phyloP scores from a whole-genome alignment of 2,888 invertebrate species.

The Sphecodes monilicornis region DNA sequence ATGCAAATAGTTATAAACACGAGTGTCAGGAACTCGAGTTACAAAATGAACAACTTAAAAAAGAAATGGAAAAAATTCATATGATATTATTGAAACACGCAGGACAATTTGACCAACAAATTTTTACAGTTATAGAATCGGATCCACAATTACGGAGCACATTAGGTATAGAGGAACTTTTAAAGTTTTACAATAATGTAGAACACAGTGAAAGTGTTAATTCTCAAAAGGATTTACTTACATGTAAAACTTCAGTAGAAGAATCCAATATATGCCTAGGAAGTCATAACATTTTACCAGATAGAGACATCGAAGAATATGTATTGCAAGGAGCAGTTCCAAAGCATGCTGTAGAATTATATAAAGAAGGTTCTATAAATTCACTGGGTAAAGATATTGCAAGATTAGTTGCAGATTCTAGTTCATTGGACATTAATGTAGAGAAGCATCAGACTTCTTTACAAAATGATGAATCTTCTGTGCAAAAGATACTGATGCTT shows the following conservation, averaged over 20 bases:
- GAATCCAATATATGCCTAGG: conserved; percentile 60
- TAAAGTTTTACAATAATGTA: conserved; percentile 78
- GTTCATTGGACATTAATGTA: conserved; percentile 66
- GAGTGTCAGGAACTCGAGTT: conserved; percentile 92
- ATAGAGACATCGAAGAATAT: conserved; percentile 86
- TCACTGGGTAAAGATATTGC: conserved; percentile 79
- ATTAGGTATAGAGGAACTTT: conserved; percentile 77
- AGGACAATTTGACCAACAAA: conserved; percentile 88
- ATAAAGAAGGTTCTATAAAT: conserved; percentile 81
- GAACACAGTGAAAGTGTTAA: conserved; percentile 68
- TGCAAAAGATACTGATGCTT: conserved; percentile 88
- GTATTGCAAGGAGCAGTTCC: conserved; percentile 88
- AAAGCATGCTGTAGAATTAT: conserved; percentile 86
- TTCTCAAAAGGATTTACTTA: conserved; percentile 65
- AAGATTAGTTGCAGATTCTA: conserved; percentile 73
- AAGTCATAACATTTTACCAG: conserved; percentile 66
- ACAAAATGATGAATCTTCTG: conserved; percentile 87
- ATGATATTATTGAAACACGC: conserved; percentile 89
- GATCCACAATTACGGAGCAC: conserved; percentile 79
- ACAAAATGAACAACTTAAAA: conserved; percentile 91
- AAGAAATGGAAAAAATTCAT: conserved; percentile 93
- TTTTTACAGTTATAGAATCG: conserved; percentile 80
- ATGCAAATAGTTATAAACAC: conserved; percentile 89
- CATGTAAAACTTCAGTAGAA: conserved; percentile 70
- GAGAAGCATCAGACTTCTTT: conserved; percentile 79